phyloP scores from a whole-genome alignment of 1,140 invertebrate species.

The Meloidogyne exigua region DNA sequence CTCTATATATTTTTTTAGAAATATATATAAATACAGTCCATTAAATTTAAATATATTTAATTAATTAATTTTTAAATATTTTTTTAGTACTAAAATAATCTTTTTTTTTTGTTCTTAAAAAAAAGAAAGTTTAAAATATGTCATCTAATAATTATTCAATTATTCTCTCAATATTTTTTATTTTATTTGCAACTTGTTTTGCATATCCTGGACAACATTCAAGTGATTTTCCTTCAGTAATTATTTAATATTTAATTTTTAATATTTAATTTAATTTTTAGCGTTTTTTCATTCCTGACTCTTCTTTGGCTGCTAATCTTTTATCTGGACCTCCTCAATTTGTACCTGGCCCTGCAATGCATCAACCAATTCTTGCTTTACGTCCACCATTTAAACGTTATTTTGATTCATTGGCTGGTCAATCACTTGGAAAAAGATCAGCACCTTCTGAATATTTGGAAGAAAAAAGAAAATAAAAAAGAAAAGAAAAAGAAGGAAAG shows the following conservation, averaged over 20 bases:
- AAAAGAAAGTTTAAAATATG: background rate
- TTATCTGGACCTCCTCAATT: background rate
- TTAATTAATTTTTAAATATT: too few relatives aligned
- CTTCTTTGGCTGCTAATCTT: conserved; percentile 13
- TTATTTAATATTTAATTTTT: background rate
- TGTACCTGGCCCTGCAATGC: background rate
- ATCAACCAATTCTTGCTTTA: background rate
- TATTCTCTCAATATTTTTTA: background rate
- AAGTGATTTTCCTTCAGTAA: background rate
- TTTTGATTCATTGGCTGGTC: conserved; percentile 20
- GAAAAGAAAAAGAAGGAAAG: background rate
- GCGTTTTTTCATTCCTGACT: conserved; percentile 19
- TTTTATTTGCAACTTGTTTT: background rate
- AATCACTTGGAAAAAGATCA: conserved; percentile 24
- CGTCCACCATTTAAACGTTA: conserved; percentile 10
- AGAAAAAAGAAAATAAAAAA: conserved; percentile 6
- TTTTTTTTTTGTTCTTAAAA: too few relatives aligned
- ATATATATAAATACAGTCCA: too few relatives aligned
- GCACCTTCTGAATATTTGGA: background rate
- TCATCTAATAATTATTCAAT: background rate
- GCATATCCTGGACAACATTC: background rate
- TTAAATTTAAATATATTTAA: too few relatives aligned
- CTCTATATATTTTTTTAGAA: background rate
- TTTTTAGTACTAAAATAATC: too few relatives aligned
- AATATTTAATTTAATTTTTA: background rate